These are phyloP conservation scores for Harlomillsia oculata DNA, from an alignment of 1,140 invertebrate species.

Conservation along the genomic window DNA sequence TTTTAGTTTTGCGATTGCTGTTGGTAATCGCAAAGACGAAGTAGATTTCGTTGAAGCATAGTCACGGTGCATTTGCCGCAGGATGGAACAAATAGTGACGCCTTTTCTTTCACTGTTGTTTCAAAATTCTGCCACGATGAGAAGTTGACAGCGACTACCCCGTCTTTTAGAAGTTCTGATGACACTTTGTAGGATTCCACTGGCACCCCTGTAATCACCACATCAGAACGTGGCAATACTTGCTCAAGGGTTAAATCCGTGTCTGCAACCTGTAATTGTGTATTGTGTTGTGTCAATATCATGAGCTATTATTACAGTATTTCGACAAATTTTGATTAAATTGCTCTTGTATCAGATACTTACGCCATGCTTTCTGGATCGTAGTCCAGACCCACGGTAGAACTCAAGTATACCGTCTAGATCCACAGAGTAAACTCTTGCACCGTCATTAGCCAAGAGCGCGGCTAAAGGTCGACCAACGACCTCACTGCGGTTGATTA, in stretches of 20 bases:
- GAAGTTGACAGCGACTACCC: constrained; percentile 29
- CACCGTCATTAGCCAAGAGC: constrained; percentile 30
- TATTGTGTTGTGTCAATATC: too few relatives aligned
- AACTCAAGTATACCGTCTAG: constrained; percentile 17
- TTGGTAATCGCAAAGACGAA: constrained; percentile 19
- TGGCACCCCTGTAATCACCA: constrained; percentile 28
- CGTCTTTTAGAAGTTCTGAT: constrained; percentile 17
- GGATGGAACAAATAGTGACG: constrained; percentile 18
- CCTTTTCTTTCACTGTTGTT: constrained; percentile 9
- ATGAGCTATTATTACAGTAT: neutral
- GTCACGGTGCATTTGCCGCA: constrained; percentile 25
- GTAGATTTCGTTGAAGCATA: constrained; percentile 28
- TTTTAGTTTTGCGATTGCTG: too few relatives aligned
- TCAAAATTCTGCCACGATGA: constrained; percentile 25
- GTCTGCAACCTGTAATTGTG: constrained; percentile 18
- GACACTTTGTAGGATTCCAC: constrained; percentile 9
- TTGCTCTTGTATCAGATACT: neutral
- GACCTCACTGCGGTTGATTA: constrained; percentile 31
- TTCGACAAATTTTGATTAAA: neutral
- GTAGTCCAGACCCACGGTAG: constrained; percentile 15
- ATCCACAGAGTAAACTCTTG: constrained; percentile 31
- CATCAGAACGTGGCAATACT: constrained; percentile 23
- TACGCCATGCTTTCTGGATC: constrained; percentile 17
- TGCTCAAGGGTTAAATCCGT: constrained; percentile 15
- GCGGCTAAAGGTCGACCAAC: constrained; percentile 31